phyloP scores from a whole-genome alignment of 2,888 invertebrate genomes.

The Brenthis ino region DNA sequence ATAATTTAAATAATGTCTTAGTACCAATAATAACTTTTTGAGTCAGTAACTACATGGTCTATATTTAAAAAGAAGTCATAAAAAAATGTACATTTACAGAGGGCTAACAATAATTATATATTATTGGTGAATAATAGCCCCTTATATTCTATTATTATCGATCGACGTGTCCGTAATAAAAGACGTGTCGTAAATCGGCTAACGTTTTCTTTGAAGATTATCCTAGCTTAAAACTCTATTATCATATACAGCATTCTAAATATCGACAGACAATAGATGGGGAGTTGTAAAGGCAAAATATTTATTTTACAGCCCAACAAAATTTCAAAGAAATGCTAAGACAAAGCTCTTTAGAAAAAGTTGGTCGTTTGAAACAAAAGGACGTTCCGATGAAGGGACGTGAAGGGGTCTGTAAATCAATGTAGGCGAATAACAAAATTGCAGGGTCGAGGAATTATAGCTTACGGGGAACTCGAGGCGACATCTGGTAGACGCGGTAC shows the following conservation, averaged over 20 bases:
- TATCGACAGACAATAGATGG: slow-evolving; percentile 53
- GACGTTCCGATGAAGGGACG: slow-evolving; percentile 65
- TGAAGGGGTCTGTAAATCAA: slow-evolving; percentile 62
- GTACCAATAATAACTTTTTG: background rate
- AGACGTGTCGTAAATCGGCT: slow-evolving; percentile 29
- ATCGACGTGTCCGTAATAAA: slow-evolving; percentile 25
- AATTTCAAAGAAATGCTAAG: slow-evolving; percentile 63
- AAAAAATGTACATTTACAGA: background rate
- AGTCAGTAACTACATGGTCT: background rate
- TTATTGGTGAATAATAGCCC: slow-evolving; percentile 18
- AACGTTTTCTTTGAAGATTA: slow-evolving; percentile 35
- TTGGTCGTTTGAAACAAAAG: slow-evolving; percentile 67
- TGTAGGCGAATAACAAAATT: slow-evolving; percentile 63
- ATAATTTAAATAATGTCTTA: too few relatives aligned
- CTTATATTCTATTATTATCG: slow-evolving; percentile 28
- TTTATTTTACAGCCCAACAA: slow-evolving; percentile 67
- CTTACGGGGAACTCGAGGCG: slow-evolving; percentile 26
- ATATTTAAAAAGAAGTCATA: background rate
- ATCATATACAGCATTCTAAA: slow-evolving; percentile 41
- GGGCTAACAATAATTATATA: background rate
- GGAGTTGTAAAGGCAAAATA: slow-evolving; percentile 66
- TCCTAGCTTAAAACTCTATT: slow-evolving; percentile 29
- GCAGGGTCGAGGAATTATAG: slow-evolving; percentile 37
- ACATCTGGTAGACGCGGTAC: slow-evolving; percentile 37
- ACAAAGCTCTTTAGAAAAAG: slow-evolving; percentile 72